These are phyloP conservation scores for Nezara viridula DNA, from an alignment of 2,888 invertebrate genomes.

Conservation along the genomic window DNA sequence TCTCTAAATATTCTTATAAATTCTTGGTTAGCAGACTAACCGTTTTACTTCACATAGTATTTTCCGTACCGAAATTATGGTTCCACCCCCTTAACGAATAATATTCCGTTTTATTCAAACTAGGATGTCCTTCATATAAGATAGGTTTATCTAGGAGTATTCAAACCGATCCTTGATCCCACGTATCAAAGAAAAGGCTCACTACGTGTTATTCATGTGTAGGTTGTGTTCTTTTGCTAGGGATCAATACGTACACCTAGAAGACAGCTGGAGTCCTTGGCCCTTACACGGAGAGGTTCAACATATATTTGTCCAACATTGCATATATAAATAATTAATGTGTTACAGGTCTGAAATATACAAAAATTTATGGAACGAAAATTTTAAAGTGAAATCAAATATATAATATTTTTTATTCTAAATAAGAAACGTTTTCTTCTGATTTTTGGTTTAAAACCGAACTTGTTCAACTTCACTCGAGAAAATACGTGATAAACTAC, in stretches of 20 bases:
- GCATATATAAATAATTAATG: not conserved
- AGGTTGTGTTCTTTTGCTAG: not conserved
- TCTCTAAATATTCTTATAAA: no score
- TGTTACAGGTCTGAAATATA: not conserved
- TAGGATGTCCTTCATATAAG: not conserved
- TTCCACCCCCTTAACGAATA: not conserved
- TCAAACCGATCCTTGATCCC: not conserved
- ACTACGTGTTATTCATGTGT: not conserved
- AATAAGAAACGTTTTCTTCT: no score
- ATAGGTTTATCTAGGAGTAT: not conserved
- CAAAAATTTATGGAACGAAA: not conserved
- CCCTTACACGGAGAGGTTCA: not conserved
- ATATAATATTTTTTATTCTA: no score
- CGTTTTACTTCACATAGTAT: not conserved
- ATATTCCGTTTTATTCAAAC: not conserved
- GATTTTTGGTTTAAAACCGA: no score
- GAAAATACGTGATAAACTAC: no score
- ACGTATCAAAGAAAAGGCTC: not conserved
- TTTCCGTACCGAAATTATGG: not conserved
- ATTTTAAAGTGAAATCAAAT: no score
- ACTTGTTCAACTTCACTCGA: no score
- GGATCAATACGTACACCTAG: conserved; percentile 8
- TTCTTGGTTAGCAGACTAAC: not conserved
- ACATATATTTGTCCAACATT: not conserved
- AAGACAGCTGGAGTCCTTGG: not conserved